Evolutionary conservation across 2,888 invertebrate species (phyloP).

Genomic region (Drosophila monieri): DNA sequence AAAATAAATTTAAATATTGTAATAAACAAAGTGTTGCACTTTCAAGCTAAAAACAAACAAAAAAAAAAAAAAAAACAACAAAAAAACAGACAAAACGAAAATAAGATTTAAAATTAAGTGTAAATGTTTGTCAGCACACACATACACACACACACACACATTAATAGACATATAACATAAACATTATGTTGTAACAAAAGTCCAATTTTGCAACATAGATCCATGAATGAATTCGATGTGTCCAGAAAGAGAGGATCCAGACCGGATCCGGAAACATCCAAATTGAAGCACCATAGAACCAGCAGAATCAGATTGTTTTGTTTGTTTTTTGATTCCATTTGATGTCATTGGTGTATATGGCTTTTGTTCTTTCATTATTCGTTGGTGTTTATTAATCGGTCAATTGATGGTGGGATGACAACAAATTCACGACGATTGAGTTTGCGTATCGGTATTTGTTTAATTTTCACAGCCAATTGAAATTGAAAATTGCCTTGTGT

Average conservation of each 20-base stretch:
- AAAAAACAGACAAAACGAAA: constrained; percentile 21
- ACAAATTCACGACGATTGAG: neutral
- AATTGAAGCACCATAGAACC: constrained; percentile 37
- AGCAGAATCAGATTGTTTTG: constrained; percentile 28
- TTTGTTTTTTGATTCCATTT: constrained; percentile 54
- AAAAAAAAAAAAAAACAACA: too few relatives aligned
- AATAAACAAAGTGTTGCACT: constrained; percentile 70
- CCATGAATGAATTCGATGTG: constrained; percentile 30
- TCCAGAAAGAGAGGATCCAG: constrained; percentile 23
- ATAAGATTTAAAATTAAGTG: constrained; percentile 42
- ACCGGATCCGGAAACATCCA: constrained; percentile 25
- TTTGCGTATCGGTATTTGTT: constrained; percentile 16
- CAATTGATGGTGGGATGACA: constrained; percentile 18
- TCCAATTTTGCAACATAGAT: constrained; percentile 41
- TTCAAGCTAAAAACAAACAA: constrained; percentile 51
- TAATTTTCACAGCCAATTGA: constrained; percentile 27
- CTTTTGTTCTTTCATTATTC: constrained; percentile 48
- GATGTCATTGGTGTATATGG: constrained; percentile 72
- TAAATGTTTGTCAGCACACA: constrained; percentile 49
- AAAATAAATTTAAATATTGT: constrained; percentile 78
- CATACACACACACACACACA: constrained; percentile 17
- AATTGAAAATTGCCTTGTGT: constrained; percentile 4
- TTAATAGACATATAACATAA: neutral
- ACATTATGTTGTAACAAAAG: constrained; percentile 39
- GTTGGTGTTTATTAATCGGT: constrained; percentile 32